phyloP scores from a whole-genome alignment of 2,113 vertebrate species.

The Ctenomys sociabilis region DNA sequence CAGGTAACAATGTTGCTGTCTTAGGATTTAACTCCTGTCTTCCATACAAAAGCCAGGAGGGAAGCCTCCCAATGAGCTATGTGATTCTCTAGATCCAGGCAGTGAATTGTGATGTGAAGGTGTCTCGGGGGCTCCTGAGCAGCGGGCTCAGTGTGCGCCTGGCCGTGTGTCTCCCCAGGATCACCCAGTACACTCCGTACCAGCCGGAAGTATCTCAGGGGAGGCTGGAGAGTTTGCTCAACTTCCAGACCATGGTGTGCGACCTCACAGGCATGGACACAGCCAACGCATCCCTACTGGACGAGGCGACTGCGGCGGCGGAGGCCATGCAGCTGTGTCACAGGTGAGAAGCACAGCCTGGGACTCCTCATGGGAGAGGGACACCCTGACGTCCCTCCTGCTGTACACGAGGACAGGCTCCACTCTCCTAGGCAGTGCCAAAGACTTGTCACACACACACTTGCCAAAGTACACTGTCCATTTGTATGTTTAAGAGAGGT shows the following conservation, averaged over 20 bases:
- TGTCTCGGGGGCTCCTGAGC: neutral
- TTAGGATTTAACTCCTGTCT: neutral
- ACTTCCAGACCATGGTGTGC: conserved; percentile 99
- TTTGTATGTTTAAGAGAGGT: neutral
- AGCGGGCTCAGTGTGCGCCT: neutral
- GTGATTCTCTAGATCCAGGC: neutral
- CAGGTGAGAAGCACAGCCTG: conserved; percentile 86
- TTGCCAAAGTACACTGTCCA: rapidly evolving
- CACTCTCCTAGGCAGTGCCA: rapidly evolving
- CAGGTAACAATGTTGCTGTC: neutral
- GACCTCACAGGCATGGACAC: conserved; percentile 96
- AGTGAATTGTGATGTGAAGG: neutral
- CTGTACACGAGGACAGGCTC: no score
- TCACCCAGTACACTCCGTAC: conserved; percentile 99
- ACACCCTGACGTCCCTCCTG: neutral
- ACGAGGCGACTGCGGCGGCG: conserved; percentile 97
- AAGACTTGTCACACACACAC: neutral
- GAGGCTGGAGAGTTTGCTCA: conserved; percentile 96
- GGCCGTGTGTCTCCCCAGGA: conserved; percentile 85
- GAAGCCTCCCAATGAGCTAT: neutral
- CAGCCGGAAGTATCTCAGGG: conserved; percentile 98
- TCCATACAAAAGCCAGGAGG: neutral
- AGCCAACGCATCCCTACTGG: conserved; percentile 95
- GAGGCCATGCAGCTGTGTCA: conserved; percentile 99
- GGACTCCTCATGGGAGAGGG: neutral